phyloP scores from a whole-genome alignment of 2,797 vertebrate species.

The Vultur gryphus region DNA sequence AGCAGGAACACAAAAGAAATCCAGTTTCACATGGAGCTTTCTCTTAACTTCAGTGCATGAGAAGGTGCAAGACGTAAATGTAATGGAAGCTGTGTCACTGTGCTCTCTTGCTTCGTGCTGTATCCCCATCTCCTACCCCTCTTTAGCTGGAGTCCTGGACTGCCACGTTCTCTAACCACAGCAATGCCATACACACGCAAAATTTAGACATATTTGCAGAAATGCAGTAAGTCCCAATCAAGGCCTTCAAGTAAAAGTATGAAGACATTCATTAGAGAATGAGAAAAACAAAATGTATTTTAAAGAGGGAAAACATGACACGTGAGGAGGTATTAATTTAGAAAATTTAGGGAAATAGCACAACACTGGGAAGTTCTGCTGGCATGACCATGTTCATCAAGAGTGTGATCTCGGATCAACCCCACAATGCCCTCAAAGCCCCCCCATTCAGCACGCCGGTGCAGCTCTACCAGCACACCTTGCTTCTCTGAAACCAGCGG shows the following conservation, averaged over 20 bases:
- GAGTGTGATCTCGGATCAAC: not conserved
- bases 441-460: rapidly evolving
- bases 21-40: not conserved
- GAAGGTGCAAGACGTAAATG: not conserved
- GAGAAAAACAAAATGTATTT: not conserved
- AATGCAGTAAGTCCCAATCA: not conserved
- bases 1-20: not conserved
- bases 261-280: not conserved
- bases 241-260: not conserved
- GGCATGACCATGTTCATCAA: rapidly evolving
- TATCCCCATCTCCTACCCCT: not conserved
- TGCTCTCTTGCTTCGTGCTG: not conserved
- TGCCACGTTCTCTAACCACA: not conserved
- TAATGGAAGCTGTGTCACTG: not conserved
- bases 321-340: not conserved
- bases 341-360: not conserved
- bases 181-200: not conserved
- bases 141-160: not conserved
- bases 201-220: not conserved
- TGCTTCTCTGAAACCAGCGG: not conserved
- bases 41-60: not conserved
- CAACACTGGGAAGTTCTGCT: not conserved
- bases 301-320: not conserved
- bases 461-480: not conserved
- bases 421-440: not conserved